Evolutionary conservation across 2,888 invertebrate genomes (phyloP), one percentile per base, ranked within the genome.

Genomic region (Trissolcus brochymenae): DNA sequence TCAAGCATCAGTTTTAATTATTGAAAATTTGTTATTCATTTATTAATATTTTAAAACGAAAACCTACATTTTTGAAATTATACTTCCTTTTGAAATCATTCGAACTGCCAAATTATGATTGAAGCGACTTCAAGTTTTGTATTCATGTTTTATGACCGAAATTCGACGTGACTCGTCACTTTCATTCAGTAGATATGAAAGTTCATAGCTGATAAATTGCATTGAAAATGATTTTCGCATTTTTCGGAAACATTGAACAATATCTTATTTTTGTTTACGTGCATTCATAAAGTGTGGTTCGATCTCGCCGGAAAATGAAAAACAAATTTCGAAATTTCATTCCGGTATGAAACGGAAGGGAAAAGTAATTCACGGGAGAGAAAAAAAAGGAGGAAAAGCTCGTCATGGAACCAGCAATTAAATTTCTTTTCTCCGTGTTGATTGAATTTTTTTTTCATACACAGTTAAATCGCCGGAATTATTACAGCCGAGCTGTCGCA

Each of bases 171-270:
- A 65, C 64, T 65, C 16, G 55, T 55, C 64, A 49, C 46, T 46
- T 65, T 65, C 46, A 65, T 49, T 55, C 55, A 49, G 25, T 55
- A 35, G 46, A 65, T 19, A n/a, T 49, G 35, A 17, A 46, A 55
- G 64, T 25, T 49, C 49, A 55, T 65, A 65, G 55, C 19, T 65
- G 65, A 65, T 65, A 43, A 49, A 65, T 65, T 65, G 49, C 55
- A 16, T 14, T 40, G 29, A 66, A 50, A 66, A 50, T 66, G 66
- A 50, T 66, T 66, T 66, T 66, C 46, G 50, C 49, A 66, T 50
- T 40, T 57, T 66, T 51, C 41, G 50, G 49, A 56, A 66, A 66
- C 56, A 66, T 66, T 57, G 46, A 55, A 65, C 55, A 65, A 65
- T 65, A 35, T 35, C 35, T 35, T 35, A 35, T 35, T 35, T 35